Evolutionary conservation across 2,113 vertebrate genomes (phyloP).

Genomic region (Daboia siamensis): DNA sequence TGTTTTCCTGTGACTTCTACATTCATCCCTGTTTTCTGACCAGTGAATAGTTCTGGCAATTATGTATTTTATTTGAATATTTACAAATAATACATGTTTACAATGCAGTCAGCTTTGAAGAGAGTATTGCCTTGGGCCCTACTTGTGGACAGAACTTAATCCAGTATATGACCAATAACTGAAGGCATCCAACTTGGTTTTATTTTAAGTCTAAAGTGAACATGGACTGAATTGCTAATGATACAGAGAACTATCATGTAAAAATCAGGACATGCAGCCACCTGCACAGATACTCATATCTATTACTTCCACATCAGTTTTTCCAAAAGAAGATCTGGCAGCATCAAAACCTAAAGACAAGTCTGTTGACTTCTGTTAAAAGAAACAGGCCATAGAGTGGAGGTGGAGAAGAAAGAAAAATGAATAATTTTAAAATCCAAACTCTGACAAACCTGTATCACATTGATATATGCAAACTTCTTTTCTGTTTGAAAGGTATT

Average conservation of each 20-base stretch:
- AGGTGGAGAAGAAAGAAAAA: background rate
- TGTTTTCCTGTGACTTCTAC: background rate
- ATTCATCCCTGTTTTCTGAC: background rate
- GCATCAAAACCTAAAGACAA: background rate
- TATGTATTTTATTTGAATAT: background rate
- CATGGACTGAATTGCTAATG: background rate
- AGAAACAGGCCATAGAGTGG: background rate
- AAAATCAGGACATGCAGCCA: background rate
- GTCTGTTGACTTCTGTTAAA: background rate
- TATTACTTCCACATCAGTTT: background rate
- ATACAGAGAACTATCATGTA: background rate
- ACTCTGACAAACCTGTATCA: background rate
- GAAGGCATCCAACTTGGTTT: background rate
- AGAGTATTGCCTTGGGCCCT: background rate
- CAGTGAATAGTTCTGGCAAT: background rate
- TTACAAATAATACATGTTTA: background rate
- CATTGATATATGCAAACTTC: background rate
- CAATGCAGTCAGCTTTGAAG: background rate
- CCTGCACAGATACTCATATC: background rate
- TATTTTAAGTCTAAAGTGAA: background rate
- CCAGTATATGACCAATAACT: background rate
- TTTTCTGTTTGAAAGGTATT: background rate
- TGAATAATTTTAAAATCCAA: background rate
- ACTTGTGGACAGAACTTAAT: background rate
- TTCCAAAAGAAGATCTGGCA: background rate